A percentile compares a stretch with the other conserved stretches of the same genome.
These are phyloP conservation scores for Trematomus loennbergii DNA, from an alignment of 2,113 vertebrate genomes.

Conservation along the genomic window DNA sequence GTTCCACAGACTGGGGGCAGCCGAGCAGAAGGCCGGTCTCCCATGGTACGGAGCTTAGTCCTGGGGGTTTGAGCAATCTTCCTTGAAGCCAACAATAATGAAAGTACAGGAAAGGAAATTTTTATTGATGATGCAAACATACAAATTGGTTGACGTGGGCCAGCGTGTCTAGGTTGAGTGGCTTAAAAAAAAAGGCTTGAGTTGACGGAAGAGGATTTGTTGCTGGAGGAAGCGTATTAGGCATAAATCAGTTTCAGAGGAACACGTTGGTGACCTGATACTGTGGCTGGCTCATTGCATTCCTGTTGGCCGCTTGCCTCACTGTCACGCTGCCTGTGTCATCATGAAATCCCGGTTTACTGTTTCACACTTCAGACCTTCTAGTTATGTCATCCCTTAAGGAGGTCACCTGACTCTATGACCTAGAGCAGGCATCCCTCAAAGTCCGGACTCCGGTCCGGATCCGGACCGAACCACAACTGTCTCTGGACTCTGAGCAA, in stretches of 20 bases:
- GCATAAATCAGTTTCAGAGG: neutral
- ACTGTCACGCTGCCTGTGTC: neutral
- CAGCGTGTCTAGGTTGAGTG: neutral
- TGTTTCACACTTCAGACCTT: slow-evolving; percentile 14
- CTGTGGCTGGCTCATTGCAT: neutral
- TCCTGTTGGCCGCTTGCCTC: neutral
- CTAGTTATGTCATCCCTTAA: slow-evolving; percentile 5
- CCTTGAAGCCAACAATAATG: neutral
- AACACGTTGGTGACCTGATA: neutral
- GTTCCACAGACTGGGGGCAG: too few relatives aligned
- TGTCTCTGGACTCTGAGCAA: too few relatives aligned
- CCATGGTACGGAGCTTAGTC: too few relatives aligned
- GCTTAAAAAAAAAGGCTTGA: neutral
- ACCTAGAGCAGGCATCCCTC: too few relatives aligned
- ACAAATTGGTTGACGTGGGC: neutral
- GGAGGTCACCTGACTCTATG: slow-evolving; percentile 40
- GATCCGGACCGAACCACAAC: too few relatives aligned
- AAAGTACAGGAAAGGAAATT: neutral
- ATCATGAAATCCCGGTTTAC: neutral
- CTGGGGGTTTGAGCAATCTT: too few relatives aligned
- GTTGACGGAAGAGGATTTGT: neutral
- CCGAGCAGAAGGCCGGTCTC: too few relatives aligned
- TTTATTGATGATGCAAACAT: neutral
- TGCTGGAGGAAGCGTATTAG: neutral
- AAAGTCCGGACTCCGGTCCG: too few relatives aligned